Base-by-base conservation (phyloP, 2,888 invertebrate genomes). In the Spilarctia lutea region DNA sequence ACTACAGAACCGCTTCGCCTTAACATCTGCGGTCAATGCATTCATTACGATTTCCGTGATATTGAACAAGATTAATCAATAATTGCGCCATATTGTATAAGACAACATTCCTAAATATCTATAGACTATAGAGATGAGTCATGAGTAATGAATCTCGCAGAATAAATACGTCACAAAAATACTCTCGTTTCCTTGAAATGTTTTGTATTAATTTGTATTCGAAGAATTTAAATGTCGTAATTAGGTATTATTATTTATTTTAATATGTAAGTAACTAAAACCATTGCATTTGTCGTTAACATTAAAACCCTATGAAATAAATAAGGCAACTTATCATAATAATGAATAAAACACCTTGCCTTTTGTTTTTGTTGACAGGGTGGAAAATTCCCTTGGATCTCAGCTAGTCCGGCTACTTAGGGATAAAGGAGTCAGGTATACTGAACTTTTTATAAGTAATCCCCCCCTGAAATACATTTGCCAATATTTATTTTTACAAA, bases 71-170 rank as follows among this genome's bases (percentile, higher is more conserved):
- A 48, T 60, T 68, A 33, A 13, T 45, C 13, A 35, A 66, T 68
- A 75, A 82, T 83, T 84, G 76, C 83, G 65, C 73, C 75, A 81
- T 74, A 81, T 80, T 83, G 72, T 69, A 75, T 76, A 76, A 80
- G 42, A 27, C 60, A 20, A 60, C 67, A 65, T 56, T 60, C 39
- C 48, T 35, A 42, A 72, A 71, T 73, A 65, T 83, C 74, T 77
- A 70, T 82, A 75, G 78, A 72, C 71, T 72, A 72, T 39, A 20
- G 4, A 60, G 20, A 33, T 65, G 30, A 70, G 18, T 60, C 42
- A 71, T 63, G 3, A 48, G 24, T 48, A 30, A 65, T n/a, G 27
- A 30, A 48, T 18, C 75, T 81, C 74, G 74, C 74, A 77, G 81
- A 60, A 65, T 79, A 78, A 78, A 74, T 72, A 45, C 68, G 75